Evolutionary conservation across 92 coral and sea anemone genomes (phyloP).

Genomic region (Porites evermanni): DNA sequence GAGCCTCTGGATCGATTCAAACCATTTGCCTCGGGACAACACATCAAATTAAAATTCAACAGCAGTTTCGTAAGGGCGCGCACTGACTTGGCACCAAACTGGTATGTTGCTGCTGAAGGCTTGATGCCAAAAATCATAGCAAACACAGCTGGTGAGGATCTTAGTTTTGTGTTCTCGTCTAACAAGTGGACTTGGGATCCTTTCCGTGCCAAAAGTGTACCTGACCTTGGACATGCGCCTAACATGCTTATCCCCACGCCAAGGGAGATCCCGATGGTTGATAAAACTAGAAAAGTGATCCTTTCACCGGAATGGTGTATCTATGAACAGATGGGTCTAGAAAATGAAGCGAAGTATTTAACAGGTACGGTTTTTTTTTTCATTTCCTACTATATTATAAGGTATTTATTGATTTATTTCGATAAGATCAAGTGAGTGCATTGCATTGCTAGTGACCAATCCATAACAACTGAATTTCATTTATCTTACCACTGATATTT

Average conservation of each 20-base stretch:
- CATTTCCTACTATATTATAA: too few relatives aligned
- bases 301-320: slow-evolving; percentile 68
- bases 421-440: too few relatives aligned
- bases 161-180: slow-evolving; percentile 60
- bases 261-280: slow-evolving; percentile 48
- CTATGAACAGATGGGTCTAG: slow-evolving; percentile 52
- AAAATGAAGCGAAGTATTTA: slow-evolving; percentile 63
- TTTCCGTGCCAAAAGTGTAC: slow-evolving; percentile 33
- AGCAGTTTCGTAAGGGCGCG: slow-evolving; percentile 64
- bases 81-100: slow-evolving; percentile 82
- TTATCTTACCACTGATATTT: too few relatives aligned
- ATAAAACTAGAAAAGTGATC: slow-evolving; percentile 52
- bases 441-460: too few relatives aligned
- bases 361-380: not conserved
- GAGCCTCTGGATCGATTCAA: not conserved
- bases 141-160: slow-evolving; percentile 78
- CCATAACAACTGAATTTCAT: too few relatives aligned
- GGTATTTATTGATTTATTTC: too few relatives aligned
- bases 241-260: slow-evolving; percentile 83
- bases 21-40: not conserved
- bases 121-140: slow-evolving; percentile 57
- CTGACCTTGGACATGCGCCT: slow-evolving; percentile 48
- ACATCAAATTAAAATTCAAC: slow-evolving; percentile 28
- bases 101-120: slow-evolving; percentile 80
- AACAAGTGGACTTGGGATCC: slow-evolving; percentile 30